Conservation (phyloP, 2,113 vertebrate genomes). For the Zootoca vivipara region DNA sequence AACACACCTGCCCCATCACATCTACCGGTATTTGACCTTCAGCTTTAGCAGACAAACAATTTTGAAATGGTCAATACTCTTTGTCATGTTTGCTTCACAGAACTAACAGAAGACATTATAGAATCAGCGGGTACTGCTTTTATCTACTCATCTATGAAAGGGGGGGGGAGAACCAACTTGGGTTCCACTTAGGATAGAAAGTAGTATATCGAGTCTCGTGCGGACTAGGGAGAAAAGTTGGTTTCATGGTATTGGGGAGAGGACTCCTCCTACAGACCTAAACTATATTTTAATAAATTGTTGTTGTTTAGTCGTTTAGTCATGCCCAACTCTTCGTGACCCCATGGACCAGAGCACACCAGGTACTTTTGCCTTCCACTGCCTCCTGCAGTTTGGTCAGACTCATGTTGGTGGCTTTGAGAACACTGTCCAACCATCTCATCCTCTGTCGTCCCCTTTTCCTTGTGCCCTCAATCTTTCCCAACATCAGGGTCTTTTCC, state of each 20-base stretch:
- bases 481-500: too few relatives aligned
- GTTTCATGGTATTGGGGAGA: conserved; percentile 31
- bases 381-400: too few relatives aligned
- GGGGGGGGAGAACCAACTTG: background rate
- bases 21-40: background rate
- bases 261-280: conserved; percentile 11
- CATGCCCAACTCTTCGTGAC: too few relatives aligned
- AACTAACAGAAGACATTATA: background rate
- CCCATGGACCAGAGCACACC: too few relatives aligned
- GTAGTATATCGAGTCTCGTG: background rate
- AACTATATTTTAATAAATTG: conserved; percentile 36
- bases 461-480: too few relatives aligned
- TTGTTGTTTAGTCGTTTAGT: too few relatives aligned
- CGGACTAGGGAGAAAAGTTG: conserved; percentile 1
- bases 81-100: background rate
- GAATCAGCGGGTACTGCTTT: fast-evolving
- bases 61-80: background rate
- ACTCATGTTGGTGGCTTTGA: too few relatives aligned
- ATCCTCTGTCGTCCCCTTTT: too few relatives aligned
- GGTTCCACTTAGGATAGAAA: background rate
- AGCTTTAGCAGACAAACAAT: background rate
- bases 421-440: too few relatives aligned
- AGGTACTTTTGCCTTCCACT: too few relatives aligned
- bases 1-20: background rate
- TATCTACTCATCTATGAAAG: background rate